Base-by-base conservation (phyloP, 1,140 invertebrate genomes). In the Propsilocerus akamusi region DNA sequence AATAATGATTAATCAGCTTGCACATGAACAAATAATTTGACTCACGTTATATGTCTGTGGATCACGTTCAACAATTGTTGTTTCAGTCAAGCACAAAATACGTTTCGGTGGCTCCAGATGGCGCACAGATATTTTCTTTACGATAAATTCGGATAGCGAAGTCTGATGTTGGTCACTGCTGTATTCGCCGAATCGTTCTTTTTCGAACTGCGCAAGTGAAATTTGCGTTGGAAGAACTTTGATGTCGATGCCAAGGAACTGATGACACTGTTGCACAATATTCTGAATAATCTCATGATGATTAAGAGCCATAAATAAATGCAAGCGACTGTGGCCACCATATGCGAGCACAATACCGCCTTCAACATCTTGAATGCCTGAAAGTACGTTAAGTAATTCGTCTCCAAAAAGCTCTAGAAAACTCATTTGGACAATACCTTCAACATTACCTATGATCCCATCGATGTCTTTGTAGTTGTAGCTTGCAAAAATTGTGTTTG, bases 391-490 rank as follows among this genome's bases (percentile, higher is more conserved):
- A 32, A 52, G 7, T 52, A n/a, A 8, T 14, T 1, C 34, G n/a
- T n/a, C n/a, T n/a, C n/a, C 3, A 25, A 37, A 49, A 53, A 14
- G 22, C 30, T 7, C 32, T n/a, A 24, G 48, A 14, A 26, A 48
- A 48, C 41, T 48, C 47, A 62, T 60, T 60, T 61, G 65, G 61
- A 55, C 66, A 63, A 61, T 72, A n/a, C 5, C n/a, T 32, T 47
- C 14, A 51, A 26, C 49, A 28, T 46, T 65, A 65, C 72, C 57
- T 68, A 69, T 56, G 53, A 93, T 68, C 50, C 81, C 79, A 63
- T 92, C 85, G 52, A 97, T 90, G 65, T 94, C 90, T 69, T 89
- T 92, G 66, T 89, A 98, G 63, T 79, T 81, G 67, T 97, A 99
- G 54, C 82, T 86, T 30, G 86, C 83, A 48, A 94, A 65, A 11